phyloP scores from a whole-genome alignment of 2,888 invertebrate species.

The Calliscelio sp. region DNA sequence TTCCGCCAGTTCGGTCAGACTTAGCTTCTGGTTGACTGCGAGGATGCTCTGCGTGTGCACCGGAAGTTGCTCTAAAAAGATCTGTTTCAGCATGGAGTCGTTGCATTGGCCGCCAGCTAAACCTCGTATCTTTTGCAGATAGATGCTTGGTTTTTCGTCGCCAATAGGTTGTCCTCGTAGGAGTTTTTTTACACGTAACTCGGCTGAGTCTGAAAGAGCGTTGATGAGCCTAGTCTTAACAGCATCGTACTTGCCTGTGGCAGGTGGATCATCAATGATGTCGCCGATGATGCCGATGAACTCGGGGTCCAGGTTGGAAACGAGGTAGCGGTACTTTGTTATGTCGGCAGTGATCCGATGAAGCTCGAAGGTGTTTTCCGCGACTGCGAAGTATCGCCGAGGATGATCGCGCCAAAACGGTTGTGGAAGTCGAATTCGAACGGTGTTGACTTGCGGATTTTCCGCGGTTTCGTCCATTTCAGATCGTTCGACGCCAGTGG shows the following conservation, averaged over 20 bases:
- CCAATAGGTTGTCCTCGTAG: slow-evolving; percentile 21
- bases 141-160: slow-evolving; percentile 29
- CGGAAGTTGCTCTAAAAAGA: not conserved
- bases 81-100: not conserved
- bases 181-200: not conserved
- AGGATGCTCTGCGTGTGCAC: not conserved
- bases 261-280: slow-evolving; percentile 15
- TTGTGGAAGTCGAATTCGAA: too few species aligned
- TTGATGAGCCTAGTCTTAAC: not conserved
- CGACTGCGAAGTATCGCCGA: too few species aligned
- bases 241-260: not conserved
- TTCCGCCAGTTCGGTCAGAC: not conserved
- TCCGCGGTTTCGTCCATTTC: too few species aligned
- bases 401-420: too few species aligned
- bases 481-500: too few species aligned
- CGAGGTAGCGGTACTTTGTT: too few species aligned
- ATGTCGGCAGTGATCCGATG: too few species aligned
- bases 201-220: not conserved
- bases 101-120: not conserved
- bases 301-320: slow-evolving; percentile 20
- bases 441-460: too few species aligned
- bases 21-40: not conserved
- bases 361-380: too few species aligned
- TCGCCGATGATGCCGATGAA: slow-evolving; percentile 37
- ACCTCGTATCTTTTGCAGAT: slow-evolving; percentile 8